These are phyloP conservation scores for Tiliacea citrago DNA, from an alignment of 2,888 invertebrate genomes.

Conservation along the genomic window DNA sequence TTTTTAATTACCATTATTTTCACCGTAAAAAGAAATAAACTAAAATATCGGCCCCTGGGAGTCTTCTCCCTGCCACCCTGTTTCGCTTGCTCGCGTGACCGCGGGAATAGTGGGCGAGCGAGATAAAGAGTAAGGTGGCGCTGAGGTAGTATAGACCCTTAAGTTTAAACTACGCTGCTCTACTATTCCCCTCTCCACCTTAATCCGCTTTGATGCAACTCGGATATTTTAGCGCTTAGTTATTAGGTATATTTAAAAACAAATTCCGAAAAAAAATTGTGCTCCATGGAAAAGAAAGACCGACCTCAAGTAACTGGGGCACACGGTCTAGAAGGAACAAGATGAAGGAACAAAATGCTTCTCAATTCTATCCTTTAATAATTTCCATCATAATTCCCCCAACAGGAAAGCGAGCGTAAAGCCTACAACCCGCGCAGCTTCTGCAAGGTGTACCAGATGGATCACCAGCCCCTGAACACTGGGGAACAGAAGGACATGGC, in stretches of 20 bases:
- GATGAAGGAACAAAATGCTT: background rate
- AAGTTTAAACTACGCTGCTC: background rate
- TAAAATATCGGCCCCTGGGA: too few species aligned
- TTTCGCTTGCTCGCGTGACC: too few species aligned
- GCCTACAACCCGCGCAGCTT: conserved; percentile 98
- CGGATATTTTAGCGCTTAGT: background rate
- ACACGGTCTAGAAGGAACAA: background rate
- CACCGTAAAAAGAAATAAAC: too few species aligned
- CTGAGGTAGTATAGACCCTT: too few species aligned
- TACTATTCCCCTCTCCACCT: background rate
- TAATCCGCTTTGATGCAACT: background rate
- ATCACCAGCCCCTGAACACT: conserved; percentile 98
- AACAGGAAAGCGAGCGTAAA: conserved; percentile 97
- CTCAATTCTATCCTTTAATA: background rate
- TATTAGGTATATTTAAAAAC: background rate
- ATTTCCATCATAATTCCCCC: background rate
- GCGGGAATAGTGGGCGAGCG: too few species aligned
- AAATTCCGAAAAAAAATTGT: background rate
- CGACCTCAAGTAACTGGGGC: background rate
- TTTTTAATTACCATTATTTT: too few species aligned
- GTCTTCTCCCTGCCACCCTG: too few species aligned
- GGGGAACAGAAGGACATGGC: conserved; percentile 99
- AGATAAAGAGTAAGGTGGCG: too few species aligned
- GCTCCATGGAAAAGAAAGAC: background rate
- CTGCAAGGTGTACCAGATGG: conserved; percentile 99